Percentiles rank a stretch among this genome's conserved stretches.
Evolutionary conservation across 2,113 vertebrate species (phyloP).

Genomic region (Neogale vison): DNA sequence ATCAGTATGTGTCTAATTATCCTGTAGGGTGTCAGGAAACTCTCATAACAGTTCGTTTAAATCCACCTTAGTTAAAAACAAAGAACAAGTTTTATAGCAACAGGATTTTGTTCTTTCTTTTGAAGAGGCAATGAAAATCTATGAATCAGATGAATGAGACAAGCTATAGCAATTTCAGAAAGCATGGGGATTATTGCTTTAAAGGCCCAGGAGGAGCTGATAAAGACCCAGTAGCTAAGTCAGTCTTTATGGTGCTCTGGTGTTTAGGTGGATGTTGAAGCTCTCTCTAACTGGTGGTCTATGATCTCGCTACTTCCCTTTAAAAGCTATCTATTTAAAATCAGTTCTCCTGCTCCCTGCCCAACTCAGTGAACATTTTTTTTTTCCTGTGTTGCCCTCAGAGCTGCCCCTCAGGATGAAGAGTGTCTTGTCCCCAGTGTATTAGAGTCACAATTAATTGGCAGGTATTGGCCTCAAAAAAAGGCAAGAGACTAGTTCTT

Average conservation of each 20-base stretch:
- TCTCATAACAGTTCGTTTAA: slow-evolving; percentile 18
- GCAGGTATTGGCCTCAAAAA: neutral
- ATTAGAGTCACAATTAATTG: neutral
- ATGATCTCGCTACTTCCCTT: neutral
- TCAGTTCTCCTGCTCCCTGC: neutral
- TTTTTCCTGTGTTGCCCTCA: neutral
- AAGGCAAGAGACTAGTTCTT: neutral
- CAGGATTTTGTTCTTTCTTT: neutral
- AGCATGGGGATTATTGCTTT: neutral
- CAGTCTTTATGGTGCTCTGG: neutral
- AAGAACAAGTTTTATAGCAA: neutral
- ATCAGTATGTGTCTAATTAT: neutral
- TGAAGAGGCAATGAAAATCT: neutral
- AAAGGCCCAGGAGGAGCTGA: neutral
- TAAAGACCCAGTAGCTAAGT: neutral
- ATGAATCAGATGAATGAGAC: neutral
- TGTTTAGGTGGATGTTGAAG: neutral
- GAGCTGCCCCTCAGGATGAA: neutral
- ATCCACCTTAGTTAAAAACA: slow-evolving; percentile 42
- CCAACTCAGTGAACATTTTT: neutral
- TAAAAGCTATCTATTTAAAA: slow-evolving; percentile 25
- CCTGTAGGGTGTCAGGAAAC: neutral
- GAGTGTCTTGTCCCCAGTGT: neutral
- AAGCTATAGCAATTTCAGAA: neutral
- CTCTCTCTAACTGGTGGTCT: neutral